These are phyloP conservation scores for Adelphocoris suturalis DNA, from an alignment of 2,888 invertebrate species.

Conservation along the genomic window DNA sequence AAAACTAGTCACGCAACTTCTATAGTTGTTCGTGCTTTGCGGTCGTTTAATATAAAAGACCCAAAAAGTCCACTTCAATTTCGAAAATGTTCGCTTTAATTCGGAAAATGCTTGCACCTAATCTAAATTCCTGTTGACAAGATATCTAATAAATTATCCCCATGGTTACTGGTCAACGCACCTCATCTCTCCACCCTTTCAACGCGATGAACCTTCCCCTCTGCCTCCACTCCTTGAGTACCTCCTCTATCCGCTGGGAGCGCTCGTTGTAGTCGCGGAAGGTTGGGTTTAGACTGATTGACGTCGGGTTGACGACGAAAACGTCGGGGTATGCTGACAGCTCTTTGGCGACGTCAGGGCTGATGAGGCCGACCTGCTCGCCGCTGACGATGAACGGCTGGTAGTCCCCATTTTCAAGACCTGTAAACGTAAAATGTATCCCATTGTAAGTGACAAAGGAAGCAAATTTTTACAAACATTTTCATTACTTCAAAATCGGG, in stretches of 20 bases:
- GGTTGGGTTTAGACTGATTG: constrained; percentile 91
- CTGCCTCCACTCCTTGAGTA: constrained; percentile 87
- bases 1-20: too few species aligned
- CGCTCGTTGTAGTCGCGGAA: constrained; percentile 92
- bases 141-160: too few species aligned
- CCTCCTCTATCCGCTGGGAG: constrained; percentile 87
- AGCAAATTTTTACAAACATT: too few species aligned
- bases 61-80: too few species aligned
- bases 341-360: constrained; percentile 90
- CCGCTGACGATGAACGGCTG: constrained; percentile 93
- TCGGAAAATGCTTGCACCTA: too few species aligned
- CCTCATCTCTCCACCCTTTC: constrained; percentile 95
- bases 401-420: constrained; percentile 88
- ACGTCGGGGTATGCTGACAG: constrained; percentile 90
- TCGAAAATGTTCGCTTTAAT: too few species aligned
- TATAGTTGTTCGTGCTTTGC: too few species aligned
- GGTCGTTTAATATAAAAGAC: too few species aligned
- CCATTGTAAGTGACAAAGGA: too few species aligned
- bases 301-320: constrained; percentile 85
- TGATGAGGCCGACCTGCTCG: constrained; percentile 92
- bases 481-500: too few species aligned
- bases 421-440: constrained; percentile 79
- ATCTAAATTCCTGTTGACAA: too few species aligned
- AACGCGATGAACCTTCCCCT: constrained; percentile 89
- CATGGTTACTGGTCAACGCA: constrained; percentile 45